Percentiles rank a stretch among this genome's conserved stretches.
These are phyloP conservation scores for Coilia nasus DNA, from an alignment of 2,797 vertebrate genomes.

Conservation along the genomic window DNA sequence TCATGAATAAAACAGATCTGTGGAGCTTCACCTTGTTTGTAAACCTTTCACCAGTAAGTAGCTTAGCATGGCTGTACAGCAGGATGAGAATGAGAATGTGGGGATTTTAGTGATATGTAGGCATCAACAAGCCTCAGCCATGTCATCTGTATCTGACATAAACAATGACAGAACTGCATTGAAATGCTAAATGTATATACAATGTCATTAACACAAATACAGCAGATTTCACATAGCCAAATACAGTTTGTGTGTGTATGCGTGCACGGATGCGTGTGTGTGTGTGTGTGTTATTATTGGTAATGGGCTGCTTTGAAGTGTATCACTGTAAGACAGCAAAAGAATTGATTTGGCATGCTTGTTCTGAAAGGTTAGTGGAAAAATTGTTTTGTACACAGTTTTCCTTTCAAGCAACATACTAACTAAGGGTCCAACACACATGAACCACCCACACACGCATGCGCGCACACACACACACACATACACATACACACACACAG, in stretches of 20 bases:
- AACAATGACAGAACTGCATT: neutral
- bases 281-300: conserved; percentile 38
- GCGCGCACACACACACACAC: neutral
- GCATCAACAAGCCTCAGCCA: neutral
- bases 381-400: neutral
- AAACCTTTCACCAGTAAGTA: neutral
- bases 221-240: neutral
- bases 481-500: conserved; percentile 16
- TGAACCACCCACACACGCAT: neutral
- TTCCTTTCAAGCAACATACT: neutral
- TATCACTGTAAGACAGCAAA: neutral
- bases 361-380: neutral
- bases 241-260: conserved; percentile 34
- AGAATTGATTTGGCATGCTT: neutral
- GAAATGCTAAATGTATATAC: neutral
- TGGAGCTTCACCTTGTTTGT: neutral
- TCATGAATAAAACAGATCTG: neutral
- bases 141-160: neutral
- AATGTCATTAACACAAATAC: neutral
- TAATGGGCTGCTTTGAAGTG: conserved; percentile 24
- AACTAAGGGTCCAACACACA: neutral
- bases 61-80: neutral
- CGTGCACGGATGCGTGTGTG: conserved; percentile 32
- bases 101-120: neutral
- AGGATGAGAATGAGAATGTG: neutral